Conservation (phyloP, 1,140 invertebrate genomes). For the Drosophila teissieri region DNA sequence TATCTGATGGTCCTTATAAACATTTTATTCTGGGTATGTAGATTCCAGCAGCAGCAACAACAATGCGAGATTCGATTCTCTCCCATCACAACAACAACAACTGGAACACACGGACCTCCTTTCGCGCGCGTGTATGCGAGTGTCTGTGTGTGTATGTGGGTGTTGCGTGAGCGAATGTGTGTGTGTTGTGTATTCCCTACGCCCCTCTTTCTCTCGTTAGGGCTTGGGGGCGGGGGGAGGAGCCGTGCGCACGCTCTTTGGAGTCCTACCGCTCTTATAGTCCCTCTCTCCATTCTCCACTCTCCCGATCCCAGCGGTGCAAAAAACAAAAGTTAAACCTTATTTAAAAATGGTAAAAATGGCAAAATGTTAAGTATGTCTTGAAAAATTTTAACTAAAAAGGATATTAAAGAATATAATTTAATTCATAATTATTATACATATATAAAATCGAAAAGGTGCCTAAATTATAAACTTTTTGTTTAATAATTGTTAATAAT, state of each 20-base stretch:
- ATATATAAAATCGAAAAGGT: no score
- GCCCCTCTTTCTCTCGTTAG: constrained; percentile 32
- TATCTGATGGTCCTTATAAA: constrained; percentile 89
- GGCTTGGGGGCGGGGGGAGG: constrained; percentile 12
- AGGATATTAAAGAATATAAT: no score
- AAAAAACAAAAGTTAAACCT: not conserved
- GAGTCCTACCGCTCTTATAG: constrained; percentile 12
- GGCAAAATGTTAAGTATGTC: no score
- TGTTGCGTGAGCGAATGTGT: constrained; percentile 16
- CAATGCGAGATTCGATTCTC: constrained; percentile 30
- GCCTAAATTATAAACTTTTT: no score
- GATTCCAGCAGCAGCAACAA: constrained; percentile 28
- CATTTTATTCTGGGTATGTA: constrained; percentile 90
- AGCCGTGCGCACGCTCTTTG: constrained; percentile 65
- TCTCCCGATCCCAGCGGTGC: constrained; percentile 5
- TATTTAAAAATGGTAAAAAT: no score
- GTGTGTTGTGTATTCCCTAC: constrained; percentile 59
- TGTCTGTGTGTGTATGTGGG: constrained; percentile 43
- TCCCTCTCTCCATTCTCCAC: not conserved
- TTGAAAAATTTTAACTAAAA: no score
- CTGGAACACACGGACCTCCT: constrained; percentile 58
- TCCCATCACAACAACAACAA: constrained; percentile 53
- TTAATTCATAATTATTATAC: no score
- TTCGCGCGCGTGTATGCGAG: constrained; percentile 6
- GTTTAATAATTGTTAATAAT: no score